Conservation (phyloP, 2,113 vertebrate genomes). For the Dipodomys ordii region DNA sequence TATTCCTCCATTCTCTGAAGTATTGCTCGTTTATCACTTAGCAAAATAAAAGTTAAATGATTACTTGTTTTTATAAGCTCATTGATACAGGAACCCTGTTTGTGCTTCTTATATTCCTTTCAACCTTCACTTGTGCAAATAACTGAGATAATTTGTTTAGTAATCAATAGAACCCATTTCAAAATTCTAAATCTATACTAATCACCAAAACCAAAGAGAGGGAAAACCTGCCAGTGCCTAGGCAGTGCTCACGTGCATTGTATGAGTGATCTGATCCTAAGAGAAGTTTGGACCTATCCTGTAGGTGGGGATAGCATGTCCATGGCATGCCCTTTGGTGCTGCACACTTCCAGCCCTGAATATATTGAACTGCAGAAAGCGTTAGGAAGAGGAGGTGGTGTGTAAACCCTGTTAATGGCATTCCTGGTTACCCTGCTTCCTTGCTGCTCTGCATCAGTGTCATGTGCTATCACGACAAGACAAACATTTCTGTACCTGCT, state of each 20-base stretch:
- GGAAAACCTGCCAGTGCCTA: not conserved
- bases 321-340: not conserved
- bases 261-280: not conserved
- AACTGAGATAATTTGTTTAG: not conserved
- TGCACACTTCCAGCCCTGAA: not conserved
- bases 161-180: not conserved
- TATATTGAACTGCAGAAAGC: not conserved
- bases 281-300: not conserved
- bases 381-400: not conserved
- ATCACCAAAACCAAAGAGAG: not conserved
- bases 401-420: not conserved
- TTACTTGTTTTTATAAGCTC: conserved; percentile 18
- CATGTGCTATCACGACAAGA: not conserved
- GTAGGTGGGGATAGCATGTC: not conserved
- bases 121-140: not conserved
- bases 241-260: not conserved
- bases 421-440: not conserved
- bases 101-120: not conserved
- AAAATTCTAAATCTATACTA: conserved; percentile 34
- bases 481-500: not conserved
- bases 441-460: not conserved
- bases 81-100: not conserved
- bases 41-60: conserved; percentile 25
- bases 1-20: not conserved
- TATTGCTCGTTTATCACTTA: conserved; percentile 28